phyloP scores from a whole-genome alignment of 2,113 vertebrate species.

The Malurus elegans region DNA sequence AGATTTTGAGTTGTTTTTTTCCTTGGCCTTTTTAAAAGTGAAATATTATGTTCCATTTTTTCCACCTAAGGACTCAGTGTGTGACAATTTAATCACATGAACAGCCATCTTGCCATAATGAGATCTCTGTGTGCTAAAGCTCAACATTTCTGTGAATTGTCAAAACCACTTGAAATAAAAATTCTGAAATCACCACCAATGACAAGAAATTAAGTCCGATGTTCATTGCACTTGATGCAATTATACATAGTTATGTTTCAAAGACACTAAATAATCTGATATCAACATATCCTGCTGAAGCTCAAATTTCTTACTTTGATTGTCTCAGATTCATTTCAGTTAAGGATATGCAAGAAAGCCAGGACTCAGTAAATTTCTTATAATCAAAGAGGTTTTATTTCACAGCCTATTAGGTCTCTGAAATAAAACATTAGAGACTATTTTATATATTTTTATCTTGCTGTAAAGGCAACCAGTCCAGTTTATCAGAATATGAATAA shows the following conservation, averaged over 20 bases:
- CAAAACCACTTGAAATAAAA: background rate
- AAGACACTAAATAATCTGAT: background rate
- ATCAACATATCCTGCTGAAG: background rate
- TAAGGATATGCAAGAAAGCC: background rate
- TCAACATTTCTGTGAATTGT: background rate
- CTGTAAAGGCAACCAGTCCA: background rate
- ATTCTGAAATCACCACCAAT: background rate
- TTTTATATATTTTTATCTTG: background rate
- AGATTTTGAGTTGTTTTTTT: background rate
- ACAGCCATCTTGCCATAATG: background rate
- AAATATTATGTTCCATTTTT: background rate
- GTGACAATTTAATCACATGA: background rate
- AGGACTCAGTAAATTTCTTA: background rate
- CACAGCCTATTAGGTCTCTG: background rate
- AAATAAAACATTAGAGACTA: background rate
- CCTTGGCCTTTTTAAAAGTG: background rate
- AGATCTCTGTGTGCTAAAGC: background rate
- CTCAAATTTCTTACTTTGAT: background rate
- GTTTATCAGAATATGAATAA: background rate
- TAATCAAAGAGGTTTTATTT: background rate
- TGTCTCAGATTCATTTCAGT: background rate
- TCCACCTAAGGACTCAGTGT: background rate
- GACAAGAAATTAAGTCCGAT: background rate
- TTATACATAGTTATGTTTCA: background rate
- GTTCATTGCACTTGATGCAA: background rate